Evolutionary conservation across 2,888 invertebrate species (phyloP).

Genomic region (Sericinus montela): DNA sequence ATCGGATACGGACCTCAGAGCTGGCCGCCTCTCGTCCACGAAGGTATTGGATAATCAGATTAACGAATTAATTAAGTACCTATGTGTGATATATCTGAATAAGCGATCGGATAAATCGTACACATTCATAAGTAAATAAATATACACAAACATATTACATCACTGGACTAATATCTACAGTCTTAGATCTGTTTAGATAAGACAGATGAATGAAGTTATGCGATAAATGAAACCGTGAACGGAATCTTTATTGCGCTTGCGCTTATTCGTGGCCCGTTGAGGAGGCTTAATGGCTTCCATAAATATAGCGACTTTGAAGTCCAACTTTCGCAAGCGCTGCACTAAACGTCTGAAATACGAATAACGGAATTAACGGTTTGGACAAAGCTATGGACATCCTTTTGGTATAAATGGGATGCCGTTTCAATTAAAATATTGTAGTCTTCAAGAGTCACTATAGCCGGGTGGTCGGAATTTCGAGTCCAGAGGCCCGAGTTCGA

Average conservation of each 20-base stretch:
- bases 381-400: background rate
- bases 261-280: constrained; percentile 6
- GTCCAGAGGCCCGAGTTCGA: too few relatives aligned
- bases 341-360: constrained; percentile 3
- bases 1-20: too few relatives aligned
- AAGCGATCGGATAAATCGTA: too few relatives aligned
- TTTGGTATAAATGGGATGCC: background rate
- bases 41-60: too few relatives aligned
- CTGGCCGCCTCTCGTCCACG: too few relatives aligned
- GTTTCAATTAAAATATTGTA: background rate
- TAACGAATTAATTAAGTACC: too few relatives aligned
- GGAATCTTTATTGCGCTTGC: constrained; percentile 9
- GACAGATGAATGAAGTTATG: constrained; percentile 11
- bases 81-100: too few relatives aligned
- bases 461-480: too few relatives aligned
- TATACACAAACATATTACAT: too few relatives aligned
- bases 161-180: too few relatives aligned
- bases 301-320: constrained; percentile 7
- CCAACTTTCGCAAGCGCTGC: background rate
- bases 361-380: constrained; percentile 1
- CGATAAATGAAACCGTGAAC: constrained; percentile 6
- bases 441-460: too few relatives aligned
- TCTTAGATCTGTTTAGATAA: background rate
- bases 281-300: constrained; percentile 10
- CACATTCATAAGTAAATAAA: too few relatives aligned